Percentiles rank a stretch among this genome's conserved stretches.
These are phyloP conservation scores for Orbicella faveolata DNA, from an alignment of 64 coral and sea anemone species.

Conservation along the genomic window DNA sequence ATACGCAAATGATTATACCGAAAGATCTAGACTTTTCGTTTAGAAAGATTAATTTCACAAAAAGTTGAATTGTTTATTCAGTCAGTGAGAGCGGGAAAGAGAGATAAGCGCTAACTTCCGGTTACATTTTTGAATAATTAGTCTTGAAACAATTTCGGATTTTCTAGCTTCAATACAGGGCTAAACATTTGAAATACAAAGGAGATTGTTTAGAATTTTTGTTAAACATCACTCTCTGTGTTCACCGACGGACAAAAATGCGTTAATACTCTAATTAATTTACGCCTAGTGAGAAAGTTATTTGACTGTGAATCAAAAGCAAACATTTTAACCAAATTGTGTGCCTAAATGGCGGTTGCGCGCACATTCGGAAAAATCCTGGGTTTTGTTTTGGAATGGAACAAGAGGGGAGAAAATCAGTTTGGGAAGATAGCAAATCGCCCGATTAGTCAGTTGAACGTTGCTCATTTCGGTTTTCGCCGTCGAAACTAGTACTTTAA, in stretches of 20 bases:
- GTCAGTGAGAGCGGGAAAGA: not conserved
- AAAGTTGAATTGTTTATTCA: not conserved
- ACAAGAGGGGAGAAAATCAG: not conserved
- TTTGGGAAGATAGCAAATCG: not conserved
- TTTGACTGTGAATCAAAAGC: not conserved
- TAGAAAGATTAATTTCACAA: not conserved
- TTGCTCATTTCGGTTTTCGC: not conserved
- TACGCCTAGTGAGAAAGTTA: not conserved
- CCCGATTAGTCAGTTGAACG: not conserved
- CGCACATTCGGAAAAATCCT: no score
- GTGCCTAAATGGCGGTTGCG: not conserved
- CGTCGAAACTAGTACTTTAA: not conserved
- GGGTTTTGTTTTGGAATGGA: no score
- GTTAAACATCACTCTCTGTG: not conserved
- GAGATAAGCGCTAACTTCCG: not conserved
- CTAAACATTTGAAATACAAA: not conserved
- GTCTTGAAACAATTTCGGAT: not conserved
- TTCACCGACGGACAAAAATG: not conserved
- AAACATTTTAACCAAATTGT: conserved; percentile 4
- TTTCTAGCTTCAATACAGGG: not conserved
- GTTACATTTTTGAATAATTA: not conserved
- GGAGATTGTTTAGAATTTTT: not conserved
- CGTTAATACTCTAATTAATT: not conserved
- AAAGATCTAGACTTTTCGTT: not conserved
- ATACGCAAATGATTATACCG: no score